phyloP scores from a whole-genome alignment of 2,797 vertebrate genomes.

The Anguilla obscura region DNA sequence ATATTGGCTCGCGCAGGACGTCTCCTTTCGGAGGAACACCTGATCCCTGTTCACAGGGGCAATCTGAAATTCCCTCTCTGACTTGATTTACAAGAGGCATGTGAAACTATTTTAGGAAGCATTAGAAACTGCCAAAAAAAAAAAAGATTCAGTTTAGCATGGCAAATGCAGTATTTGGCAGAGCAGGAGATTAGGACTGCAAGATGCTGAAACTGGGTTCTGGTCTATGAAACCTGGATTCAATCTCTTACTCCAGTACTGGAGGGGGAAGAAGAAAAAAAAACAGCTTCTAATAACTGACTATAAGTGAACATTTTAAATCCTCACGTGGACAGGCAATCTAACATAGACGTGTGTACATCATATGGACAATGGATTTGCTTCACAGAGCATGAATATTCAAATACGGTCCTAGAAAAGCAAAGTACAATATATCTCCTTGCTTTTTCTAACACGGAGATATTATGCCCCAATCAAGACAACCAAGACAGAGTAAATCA shows the following conservation, averaged over 20 bases:
- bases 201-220: slow-evolving; percentile 16
- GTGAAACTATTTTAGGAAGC: slow-evolving; percentile 31
- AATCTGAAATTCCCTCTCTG: slow-evolving; percentile 47
- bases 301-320: neutral
- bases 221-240: slow-evolving; percentile 12
- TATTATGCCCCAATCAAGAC: neutral
- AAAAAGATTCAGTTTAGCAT: slow-evolving; percentile 30
- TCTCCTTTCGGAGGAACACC: neutral
- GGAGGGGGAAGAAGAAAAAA: slow-evolving; percentile 18
- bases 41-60: slow-evolving; percentile 32
- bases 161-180: slow-evolving; percentile 30
- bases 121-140: slow-evolving; percentile 22
- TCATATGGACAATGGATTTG: neutral
- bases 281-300: neutral
- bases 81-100: slow-evolving; percentile 36
- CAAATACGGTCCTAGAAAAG: neutral
- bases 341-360: neutral
- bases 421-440: neutral
- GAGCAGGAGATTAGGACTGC: slow-evolving; percentile 27
- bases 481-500: neutral
- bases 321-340: neutral
- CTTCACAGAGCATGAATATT: neutral
- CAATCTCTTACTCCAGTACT: slow-evolving; percentile 24
- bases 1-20: neutral
- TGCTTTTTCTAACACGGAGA: neutral